These are phyloP conservation scores for Spatulosminthurus flaviceps DNA, from an alignment of 2,888 invertebrate genomes.

Conservation along the genomic window DNA sequence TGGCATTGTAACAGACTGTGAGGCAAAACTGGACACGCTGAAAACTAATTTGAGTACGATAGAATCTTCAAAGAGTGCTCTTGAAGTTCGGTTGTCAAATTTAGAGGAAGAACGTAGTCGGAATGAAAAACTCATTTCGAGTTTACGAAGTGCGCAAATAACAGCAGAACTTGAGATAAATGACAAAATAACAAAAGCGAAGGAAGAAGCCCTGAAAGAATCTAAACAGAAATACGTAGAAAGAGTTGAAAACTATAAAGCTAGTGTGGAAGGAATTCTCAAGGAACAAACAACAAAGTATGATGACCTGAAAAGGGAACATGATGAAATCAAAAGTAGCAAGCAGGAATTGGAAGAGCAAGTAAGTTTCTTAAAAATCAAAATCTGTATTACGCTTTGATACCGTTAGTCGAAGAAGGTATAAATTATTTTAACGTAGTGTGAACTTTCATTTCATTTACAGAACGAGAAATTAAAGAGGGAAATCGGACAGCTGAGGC, in stretches of 20 bases:
- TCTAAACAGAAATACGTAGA: slow-evolving; percentile 14
- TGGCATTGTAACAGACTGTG: no score
- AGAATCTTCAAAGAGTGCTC: background rate
- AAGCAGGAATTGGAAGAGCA: slow-evolving; percentile 16
- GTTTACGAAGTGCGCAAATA: background rate
- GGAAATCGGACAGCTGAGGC: slow-evolving; percentile 52
- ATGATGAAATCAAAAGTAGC: background rate
- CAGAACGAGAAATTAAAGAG: slow-evolving; percentile 54
- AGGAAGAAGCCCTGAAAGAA: background rate
- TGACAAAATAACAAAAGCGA: background rate
- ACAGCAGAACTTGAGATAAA: no score
- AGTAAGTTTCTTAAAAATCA: slow-evolving; percentile 23
- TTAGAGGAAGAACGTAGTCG: background rate
- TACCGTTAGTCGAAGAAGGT: background rate
- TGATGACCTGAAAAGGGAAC: slow-evolving; percentile 8
- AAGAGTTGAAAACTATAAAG: background rate
- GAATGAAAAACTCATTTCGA: background rate
- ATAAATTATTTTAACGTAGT: slow-evolving; percentile 10
- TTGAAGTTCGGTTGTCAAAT: background rate
- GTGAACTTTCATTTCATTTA: background rate
- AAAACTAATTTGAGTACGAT: no score
- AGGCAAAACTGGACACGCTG: no score
- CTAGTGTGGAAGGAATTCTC: background rate
- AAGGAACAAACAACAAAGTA: slow-evolving; percentile 14
- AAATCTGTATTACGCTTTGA: background rate